Evolutionary conservation across 2,113 vertebrate species (phyloP).

Genomic region (Hiodon tergisus): DNA sequence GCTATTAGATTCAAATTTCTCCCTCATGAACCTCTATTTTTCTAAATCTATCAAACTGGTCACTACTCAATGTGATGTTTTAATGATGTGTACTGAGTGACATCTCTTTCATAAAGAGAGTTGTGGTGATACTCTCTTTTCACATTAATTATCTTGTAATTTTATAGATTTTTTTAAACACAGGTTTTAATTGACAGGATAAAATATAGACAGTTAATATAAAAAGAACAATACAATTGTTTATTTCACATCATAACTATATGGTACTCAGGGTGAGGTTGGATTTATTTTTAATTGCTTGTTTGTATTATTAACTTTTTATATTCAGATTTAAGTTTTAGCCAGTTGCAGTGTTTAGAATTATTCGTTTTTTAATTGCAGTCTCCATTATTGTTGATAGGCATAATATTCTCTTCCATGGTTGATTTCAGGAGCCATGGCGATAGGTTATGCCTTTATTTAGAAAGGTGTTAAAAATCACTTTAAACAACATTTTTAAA

Average conservation of each 20-base stretch:
- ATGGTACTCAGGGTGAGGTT: neutral
- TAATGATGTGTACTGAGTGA: too few species aligned
- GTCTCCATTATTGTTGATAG: slow-evolving; percentile 31
- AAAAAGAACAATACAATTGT: neutral
- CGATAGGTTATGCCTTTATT: neutral
- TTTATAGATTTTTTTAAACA: neutral
- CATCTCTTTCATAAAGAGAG: too few species aligned
- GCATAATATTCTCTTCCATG: slow-evolving; percentile 40
- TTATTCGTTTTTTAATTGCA: slow-evolving; percentile 59
- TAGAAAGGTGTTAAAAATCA: slow-evolving; percentile 4
- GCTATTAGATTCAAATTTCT: too few species aligned
- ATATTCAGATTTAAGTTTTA: slow-evolving; percentile 29
- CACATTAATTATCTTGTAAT: too few species aligned
- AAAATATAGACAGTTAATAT: slow-evolving; percentile 10
- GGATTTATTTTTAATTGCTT: slow-evolving; percentile 8
- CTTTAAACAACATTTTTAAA: neutral
- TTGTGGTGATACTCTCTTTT: too few species aligned
- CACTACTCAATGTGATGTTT: too few species aligned
- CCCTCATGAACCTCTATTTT: too few species aligned
- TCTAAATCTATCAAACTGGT: too few species aligned
- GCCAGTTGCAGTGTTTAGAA: slow-evolving; percentile 55
- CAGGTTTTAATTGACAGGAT: neutral
- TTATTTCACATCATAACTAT: neutral
- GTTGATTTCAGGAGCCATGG: slow-evolving; percentile 13
- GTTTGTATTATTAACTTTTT: slow-evolving; percentile 38